Percentiles rank a stretch among this genome's conserved stretches.
These are phyloP conservation scores for Helicorthomorpha holstii DNA, from an alignment of 1,140 invertebrate species.

Conservation along the genomic window DNA sequence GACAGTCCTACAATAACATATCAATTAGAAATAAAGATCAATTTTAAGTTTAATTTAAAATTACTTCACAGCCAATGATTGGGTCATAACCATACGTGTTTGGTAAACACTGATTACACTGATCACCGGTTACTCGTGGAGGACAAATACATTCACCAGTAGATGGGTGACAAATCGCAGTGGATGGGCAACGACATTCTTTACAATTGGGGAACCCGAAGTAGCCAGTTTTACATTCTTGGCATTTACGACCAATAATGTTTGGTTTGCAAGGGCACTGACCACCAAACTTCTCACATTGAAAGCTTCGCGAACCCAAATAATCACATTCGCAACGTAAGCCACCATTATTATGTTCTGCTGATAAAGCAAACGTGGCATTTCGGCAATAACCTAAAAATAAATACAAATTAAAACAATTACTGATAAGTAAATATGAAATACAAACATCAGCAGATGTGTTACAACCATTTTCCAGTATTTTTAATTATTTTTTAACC, in stretches of 20 bases:
- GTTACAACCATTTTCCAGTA: background rate
- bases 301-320: slow-evolving; percentile 70
- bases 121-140: slow-evolving; percentile 37
- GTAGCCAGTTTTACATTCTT: slow-evolving; percentile 74
- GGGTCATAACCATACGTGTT: slow-evolving; percentile 89
- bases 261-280: slow-evolving; percentile 87
- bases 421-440: background rate
- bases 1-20: slow-evolving; percentile 44
- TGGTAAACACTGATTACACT: slow-evolving; percentile 71
- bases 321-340: slow-evolving; percentile 75
- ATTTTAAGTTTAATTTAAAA: too few relatives aligned
- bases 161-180: slow-evolving; percentile 56
- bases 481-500: background rate
- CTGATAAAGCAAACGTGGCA: slow-evolving; percentile 80
- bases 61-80: slow-evolving; percentile 75
- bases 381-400: slow-evolving; percentile 61
- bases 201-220: slow-evolving; percentile 90
- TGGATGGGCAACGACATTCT: slow-evolving; percentile 65
- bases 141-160: slow-evolving; percentile 43
- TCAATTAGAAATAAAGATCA: slow-evolving; percentile 8
- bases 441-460: background rate
- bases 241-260: slow-evolving; percentile 83
- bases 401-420: slow-evolving; percentile 9
- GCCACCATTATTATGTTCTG: slow-evolving; percentile 87
- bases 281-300: slow-evolving; percentile 81